Evolutionary conservation across 2,797 vertebrate species (phyloP), one percentile per base, ranked within the genome.

Genomic region (Pseudochaenichthys georgianus): DNA sequence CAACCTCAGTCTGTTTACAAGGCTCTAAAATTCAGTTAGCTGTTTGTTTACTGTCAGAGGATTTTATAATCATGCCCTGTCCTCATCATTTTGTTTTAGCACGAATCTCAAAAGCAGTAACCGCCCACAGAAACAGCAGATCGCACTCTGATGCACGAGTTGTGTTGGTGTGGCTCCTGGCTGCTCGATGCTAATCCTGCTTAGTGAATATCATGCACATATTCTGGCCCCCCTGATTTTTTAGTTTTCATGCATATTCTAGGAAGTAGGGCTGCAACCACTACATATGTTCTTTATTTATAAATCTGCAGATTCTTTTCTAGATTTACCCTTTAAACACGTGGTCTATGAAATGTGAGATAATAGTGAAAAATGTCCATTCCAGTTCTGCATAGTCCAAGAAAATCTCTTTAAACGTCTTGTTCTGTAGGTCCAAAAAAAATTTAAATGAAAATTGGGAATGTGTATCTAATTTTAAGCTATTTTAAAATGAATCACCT

Each of bases 171-270:
- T 57, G 60, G 47, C 70, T 70, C 57, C 10, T 47, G 57, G 67
- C 59, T 50, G 58, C 82, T 64, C 74, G 70, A 67, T 73, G 43
- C 28, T 68, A 53, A 78, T 75, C 64, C 41, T 31, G 59, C 16
- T 52, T 3, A 51, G 64, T 19, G 63, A 64, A 81, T 77, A 34
- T 66, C 74, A 59, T 42, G 16, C 66, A 51, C 50, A 52, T 55
- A 43, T 57, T 69, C 50, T 42, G 12, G 15, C 21, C 21, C 17
- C 7, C 34, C 4, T 16, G 42, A 13, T 13, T 12, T 46, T 51
- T 28, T 60, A 28, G 13, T 63, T 71, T 51, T 60, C 13, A 55
- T 78, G 31, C 54, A 9, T 51, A 46, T 47, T 60, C 19, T 41
- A 21, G 23, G 17, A 28, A 60, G 34, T 7, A 5, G 28, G 28